A percentile compares a stretch with the other conserved stretches of the same genome.
phyloP scores from a whole-genome alignment of 2,797 vertebrate genomes.

The Poliocrania exsul region DNA sequence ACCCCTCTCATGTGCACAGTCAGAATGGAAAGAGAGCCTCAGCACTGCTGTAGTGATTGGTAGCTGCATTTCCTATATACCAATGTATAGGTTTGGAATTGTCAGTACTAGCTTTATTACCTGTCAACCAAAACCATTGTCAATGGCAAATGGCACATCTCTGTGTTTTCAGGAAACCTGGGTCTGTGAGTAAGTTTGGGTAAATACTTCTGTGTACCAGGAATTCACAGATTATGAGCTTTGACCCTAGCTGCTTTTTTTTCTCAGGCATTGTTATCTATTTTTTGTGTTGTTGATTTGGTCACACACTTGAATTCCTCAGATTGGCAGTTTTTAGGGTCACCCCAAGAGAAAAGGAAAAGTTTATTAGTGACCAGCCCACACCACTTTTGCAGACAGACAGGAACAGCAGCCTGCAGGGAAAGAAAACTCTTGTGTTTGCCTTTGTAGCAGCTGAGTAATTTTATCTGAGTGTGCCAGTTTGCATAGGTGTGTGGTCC shows the following conservation, averaged over 20 bases:
- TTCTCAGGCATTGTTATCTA: neutral
- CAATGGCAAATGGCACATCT: neutral
- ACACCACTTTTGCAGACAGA: neutral
- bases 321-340: neutral
- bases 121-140: neutral
- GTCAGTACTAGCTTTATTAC: neutral
- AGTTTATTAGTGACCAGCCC: neutral
- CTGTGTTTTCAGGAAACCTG: neutral
- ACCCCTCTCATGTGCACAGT: fast-evolving
- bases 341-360: neutral
- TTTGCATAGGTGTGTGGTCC: neutral
- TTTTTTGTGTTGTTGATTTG: neutral
- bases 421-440: neutral
- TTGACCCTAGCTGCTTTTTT: neutral
- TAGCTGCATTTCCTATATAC: neutral
- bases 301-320: neutral
- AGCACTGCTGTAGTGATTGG: neutral
- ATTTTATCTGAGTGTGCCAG: neutral
- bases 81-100: neutral
- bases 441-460: neutral
- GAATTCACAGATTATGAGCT: neutral
- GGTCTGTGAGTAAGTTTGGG: neutral
- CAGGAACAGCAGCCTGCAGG: neutral
- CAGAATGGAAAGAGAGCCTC: neutral
- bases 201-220: neutral